A percentile compares a stretch with the other conserved stretches of the same genome.
phyloP scores from a whole-genome alignment of 2,797 vertebrate species.

The Podarcis lilfordi region DNA sequence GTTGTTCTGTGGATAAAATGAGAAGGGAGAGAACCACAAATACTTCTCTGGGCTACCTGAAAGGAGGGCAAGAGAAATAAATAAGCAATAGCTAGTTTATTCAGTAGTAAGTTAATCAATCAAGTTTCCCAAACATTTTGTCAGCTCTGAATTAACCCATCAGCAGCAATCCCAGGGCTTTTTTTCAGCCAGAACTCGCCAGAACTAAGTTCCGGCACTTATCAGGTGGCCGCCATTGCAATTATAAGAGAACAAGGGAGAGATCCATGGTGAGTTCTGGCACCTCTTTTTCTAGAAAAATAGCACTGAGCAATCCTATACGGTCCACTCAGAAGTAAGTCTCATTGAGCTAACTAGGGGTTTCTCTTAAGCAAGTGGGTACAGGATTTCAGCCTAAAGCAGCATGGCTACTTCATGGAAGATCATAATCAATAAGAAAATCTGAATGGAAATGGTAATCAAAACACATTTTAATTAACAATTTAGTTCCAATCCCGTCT shows the following conservation, averaged over 20 bases:
- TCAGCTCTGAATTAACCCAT: background rate
- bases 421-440: background rate
- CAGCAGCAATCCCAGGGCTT: background rate
- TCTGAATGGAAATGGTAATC: background rate
- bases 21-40: no score
- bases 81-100: background rate
- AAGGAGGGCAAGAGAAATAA: background rate
- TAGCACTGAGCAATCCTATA: no score
- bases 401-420: background rate
- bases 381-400: background rate
- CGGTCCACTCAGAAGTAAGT: no score
- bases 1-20: background rate
- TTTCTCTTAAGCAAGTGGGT: no score
- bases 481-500: background rate
- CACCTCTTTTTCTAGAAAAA: no score
- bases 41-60: background rate
- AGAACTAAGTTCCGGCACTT: no score
- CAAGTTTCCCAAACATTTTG: background rate
- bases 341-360: no score
- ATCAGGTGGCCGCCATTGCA: no score
- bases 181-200: no score
- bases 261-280: no score
- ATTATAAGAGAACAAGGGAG: no score
- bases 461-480: background rate
- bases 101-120: background rate